Base-by-base conservation (phyloP, 2,888 invertebrate genomes). In the Apotomis capreana region DNA sequence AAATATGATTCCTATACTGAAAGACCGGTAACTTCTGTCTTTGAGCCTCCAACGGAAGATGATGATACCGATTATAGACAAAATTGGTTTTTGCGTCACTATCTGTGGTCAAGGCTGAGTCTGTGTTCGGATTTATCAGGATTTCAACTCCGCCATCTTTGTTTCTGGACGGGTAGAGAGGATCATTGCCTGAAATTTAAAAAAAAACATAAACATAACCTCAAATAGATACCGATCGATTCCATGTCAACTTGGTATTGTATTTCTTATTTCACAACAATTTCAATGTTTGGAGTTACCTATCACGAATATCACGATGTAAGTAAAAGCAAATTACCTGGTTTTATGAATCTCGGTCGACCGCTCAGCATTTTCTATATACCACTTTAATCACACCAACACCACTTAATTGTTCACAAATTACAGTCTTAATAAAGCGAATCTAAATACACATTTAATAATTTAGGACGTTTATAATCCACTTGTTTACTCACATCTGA, bases 1-100 rank as follows among this genome's bases (percentile, higher is more conserved):
- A 91, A 67, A 99, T 97, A 80, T 99, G 97, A 83, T 96, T 96
- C 72, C 96, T 94, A 79, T 97, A 96, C 85, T 97, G 96, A 83
- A 96, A 97, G 75, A 99, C 97, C 0, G 99, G 99, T 69, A 99
- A 90, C 81, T 95, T 94, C 82, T 97, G 96, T 51, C 98, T 93
- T 88, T 99, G 98, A 64, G 97, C 95, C 76, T 96, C 95, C 72
- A 99, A 92, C 0, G 98, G 96, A 72, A 98, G 92, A 54, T 97
- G 97, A 74, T 96, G 95, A 87, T 97, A 95, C 3, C 97, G 95
- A 87, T 99, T 99, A 87, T 97, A 98, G 0, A 97, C 94, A 86
- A 98, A 97, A 71, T 94, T 94, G 0, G 96, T 95, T 77, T 91
- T 92, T 0, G 94, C 89, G 80, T 96, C 95, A 68, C 90, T 91